Base-by-base conservation (phyloP, 2,888 invertebrate species). In the Sarcophaga carnaria region DNA sequence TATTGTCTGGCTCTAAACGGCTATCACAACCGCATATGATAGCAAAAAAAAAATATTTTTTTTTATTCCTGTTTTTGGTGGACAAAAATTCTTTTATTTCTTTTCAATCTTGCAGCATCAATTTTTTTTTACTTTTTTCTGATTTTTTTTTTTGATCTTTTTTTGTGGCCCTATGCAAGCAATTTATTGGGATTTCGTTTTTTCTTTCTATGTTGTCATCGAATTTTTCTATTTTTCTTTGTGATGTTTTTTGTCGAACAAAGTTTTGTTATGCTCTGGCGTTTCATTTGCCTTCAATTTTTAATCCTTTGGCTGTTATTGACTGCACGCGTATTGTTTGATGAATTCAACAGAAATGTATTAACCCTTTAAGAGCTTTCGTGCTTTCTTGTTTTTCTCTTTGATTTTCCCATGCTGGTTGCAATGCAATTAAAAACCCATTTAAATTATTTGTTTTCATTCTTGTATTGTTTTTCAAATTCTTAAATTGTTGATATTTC, bases 271-370 rank as follows among this genome's bases (percentile, higher is more conserved):
- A 14, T 49, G 5, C 49, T 49, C 14, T 49, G 49, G 1, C 37
- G 3, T 37, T 37, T 37, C 37, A 2, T 37, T 37, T 10, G 37
- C 8, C 37, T 37, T 37, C 37, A 54, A 62, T 66, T 60, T 83
- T 86, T 83, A 86, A 86, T 86, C 83, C 86, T 47, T 83, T 83
- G 80, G 72, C 77, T 83, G 80, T 77, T 77, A 64, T 59, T 59
- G 76, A 25, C 17, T 80, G 86, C 86, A 86, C 83, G 86, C 49
- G 67, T 76, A 80, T 54, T 70, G 66, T 84, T 72, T 76, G 79
- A 80, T 70, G 70, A 63, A 27, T 70, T 12, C 12, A 22, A 45
- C 69, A 63, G 47, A n/a, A 20, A 11, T 47, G 22, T 74, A n/a
- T 70, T 74, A 69, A 79, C 60, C 74, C 71, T 71, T 66, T 79